A percentile compares a stretch with the other conserved stretches of the same genome.
Conservation (phyloP, 1,140 invertebrate genomes). For the Bombus consobrinus region DNA sequence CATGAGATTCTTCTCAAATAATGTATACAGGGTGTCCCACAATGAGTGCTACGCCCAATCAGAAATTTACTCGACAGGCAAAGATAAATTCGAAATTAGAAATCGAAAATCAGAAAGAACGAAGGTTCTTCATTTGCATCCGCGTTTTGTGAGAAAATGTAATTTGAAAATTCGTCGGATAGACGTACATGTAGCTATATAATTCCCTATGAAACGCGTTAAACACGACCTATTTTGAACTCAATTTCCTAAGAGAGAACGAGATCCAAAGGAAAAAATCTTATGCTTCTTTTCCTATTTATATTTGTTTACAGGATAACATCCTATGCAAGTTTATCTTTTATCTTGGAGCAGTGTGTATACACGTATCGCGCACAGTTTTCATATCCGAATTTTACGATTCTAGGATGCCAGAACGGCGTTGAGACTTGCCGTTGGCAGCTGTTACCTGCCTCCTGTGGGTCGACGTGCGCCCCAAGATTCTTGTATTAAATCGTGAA, state of each 20-base stretch:
- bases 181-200: too few species aligned
- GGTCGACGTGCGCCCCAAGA: not conserved
- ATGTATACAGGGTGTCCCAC: not conserved
- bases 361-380: not conserved
- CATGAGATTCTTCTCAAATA: not conserved
- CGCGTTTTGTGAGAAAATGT: too few species aligned
- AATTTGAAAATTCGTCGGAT: too few species aligned
- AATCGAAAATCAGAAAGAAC: too few species aligned
- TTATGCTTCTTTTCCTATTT: too few species aligned
- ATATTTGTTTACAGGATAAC: too few species aligned
- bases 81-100: not conserved
- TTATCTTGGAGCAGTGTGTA: not conserved
- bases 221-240: too few species aligned
- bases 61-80: too few species aligned
- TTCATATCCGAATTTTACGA: constrained; percentile 48
- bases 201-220: too few species aligned
- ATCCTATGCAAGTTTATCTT: too few species aligned
- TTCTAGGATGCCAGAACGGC: constrained; percentile 8
- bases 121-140: too few species aligned
- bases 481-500: constrained; percentile 45
- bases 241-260: not conserved
- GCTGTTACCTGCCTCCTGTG: constrained; percentile 25
- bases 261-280: too few species aligned
- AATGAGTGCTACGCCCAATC: not conserved
- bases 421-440: not conserved